Evolutionary conservation across 2,113 vertebrate genomes (phyloP), one percentile per base, ranked within the genome.

Genomic region (Scomber japonicus): DNA sequence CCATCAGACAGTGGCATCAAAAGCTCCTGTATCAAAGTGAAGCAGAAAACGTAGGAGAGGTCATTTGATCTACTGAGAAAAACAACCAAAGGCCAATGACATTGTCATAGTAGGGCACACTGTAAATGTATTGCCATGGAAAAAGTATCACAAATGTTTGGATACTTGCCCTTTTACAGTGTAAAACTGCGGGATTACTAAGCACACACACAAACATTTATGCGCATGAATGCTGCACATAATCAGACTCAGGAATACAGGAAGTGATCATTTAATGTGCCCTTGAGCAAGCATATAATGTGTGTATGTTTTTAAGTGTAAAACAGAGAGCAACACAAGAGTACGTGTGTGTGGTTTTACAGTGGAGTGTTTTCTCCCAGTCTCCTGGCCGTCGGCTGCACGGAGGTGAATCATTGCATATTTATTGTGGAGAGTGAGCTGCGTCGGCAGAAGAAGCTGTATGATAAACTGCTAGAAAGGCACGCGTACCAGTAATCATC

Each of bases 351-450:
- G 85, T 75, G 68, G 75, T 69, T 83, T 86, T 87, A 78, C 86
- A 71, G 71, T 31, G 48, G 40, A 55, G 70, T 69, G 69, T 77
- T 89, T 75, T 72, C 71, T 76, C 73, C 68, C 40, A 64, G 79
- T 78, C 84, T 81, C 78, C 71, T 50, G 44, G 76, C 71, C 45
- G 61, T 66, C 80, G 60, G 95, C 96, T 95, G 94, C 95, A 95
- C 93, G 90, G 95, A 94, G 94, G 94, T 96, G 97, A 97, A 96
- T 96, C 94, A 96, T 96, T 95, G 95, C 94, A 95, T 96, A 96
- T 96, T 97, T 98, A 96, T 96, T 96, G 94, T 95, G 91, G 94
- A 96, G 86, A 88, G 95, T 94, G 95, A 96, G 95, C 94, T 94
- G 94, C 79, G 54, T 82, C 64, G 80, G 78, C 85, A 81, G 62